Percentiles rank a stretch among this genome's conserved stretches.
These are phyloP conservation scores for Drosophila willistoni DNA, from an alignment of 1,140 invertebrate species.

Conservation along the genomic window DNA sequence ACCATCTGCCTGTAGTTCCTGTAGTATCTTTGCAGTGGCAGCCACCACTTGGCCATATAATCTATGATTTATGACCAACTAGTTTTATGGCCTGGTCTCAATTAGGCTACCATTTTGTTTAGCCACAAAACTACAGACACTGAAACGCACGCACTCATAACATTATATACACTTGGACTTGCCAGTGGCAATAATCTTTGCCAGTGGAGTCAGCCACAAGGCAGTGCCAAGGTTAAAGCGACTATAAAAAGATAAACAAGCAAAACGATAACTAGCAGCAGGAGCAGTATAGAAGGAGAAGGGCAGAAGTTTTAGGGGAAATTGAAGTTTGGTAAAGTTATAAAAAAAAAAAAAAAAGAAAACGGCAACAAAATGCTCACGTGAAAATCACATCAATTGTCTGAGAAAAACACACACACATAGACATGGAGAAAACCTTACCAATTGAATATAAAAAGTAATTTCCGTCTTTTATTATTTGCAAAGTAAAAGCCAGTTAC, in stretches of 20 bases:
- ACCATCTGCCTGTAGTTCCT: too few species aligned
- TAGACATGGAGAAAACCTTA: constrained; percentile 27
- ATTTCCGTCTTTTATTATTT: constrained; percentile 78
- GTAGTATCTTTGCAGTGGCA: neutral
- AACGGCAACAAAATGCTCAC: constrained; percentile 56
- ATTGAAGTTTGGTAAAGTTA: constrained; percentile 5
- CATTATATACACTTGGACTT: constrained; percentile 48
- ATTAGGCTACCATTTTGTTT: constrained; percentile 74
- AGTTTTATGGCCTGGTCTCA: constrained; percentile 70
- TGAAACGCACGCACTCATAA: constrained; percentile 65
- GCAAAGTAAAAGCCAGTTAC: constrained; percentile 48
- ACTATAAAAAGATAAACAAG: constrained; percentile 77
- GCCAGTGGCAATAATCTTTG: constrained; percentile 58
- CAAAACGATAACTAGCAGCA: constrained; percentile 44
- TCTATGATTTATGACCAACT: constrained; percentile 70
- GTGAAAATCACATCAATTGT: constrained; percentile 82
- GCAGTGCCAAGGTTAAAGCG: constrained; percentile 64
- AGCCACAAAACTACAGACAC: constrained; percentile 65
- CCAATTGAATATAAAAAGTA: constrained; percentile 81
- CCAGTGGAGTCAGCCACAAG: constrained; percentile 47
- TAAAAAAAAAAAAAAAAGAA: constrained; percentile 46
- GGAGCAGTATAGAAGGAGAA: neutral
- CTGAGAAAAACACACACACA: constrained; percentile 39
- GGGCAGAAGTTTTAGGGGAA: neutral
- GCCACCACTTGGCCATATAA: constrained; percentile 44